Evolutionary conservation across 2,797 vertebrate genomes (phyloP).

Genomic region (Kryptopterus vitreolus): DNA sequence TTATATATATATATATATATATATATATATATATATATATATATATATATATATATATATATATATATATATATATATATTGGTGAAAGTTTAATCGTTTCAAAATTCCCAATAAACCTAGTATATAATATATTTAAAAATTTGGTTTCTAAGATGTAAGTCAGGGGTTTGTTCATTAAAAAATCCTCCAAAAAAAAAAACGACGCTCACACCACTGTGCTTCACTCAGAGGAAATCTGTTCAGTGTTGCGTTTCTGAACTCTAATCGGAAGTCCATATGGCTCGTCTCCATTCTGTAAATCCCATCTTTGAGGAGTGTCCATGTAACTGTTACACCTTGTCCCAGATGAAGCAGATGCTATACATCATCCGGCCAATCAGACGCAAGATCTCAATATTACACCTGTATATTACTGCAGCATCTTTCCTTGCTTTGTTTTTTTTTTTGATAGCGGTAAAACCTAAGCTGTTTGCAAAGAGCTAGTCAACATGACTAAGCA

Average conservation of each 20-base stretch:
- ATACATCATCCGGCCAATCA: background rate
- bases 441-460: background rate
- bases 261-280: background rate
- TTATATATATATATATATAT: no score
- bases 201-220: background rate
- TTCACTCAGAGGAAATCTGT: background rate
- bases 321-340: no score
- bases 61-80: no score
- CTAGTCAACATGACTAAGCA: slow-evolving; percentile 11
- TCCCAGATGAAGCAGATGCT: background rate
- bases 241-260: background rate
- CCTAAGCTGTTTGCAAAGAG: background rate
- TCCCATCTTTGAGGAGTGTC: no score
- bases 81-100: no score
- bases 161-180: no score
- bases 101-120: no score
- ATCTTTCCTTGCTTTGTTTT: background rate
- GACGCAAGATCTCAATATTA: background rate
- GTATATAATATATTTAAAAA: no score
- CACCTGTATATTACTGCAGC: background rate
- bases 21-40: no score
- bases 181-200: no score
- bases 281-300: background rate
- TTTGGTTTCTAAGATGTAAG: no score
- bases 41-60: no score